Conservation (phyloP, 2,888 invertebrate genomes). For the Heteropelma amictum region DNA sequence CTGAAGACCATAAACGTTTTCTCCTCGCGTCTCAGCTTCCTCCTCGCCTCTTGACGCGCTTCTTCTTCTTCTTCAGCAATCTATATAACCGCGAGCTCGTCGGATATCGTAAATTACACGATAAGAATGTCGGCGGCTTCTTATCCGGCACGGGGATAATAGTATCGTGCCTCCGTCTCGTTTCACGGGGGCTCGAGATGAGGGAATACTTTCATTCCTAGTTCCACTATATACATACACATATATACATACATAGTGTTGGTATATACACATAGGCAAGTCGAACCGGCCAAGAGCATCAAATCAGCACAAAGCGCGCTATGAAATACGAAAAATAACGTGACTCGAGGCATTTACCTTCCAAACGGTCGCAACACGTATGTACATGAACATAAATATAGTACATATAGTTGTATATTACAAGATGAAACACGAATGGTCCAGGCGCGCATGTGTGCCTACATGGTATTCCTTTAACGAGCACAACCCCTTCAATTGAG, state of each 20-base stretch:
- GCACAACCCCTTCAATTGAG: constrained; percentile 41
- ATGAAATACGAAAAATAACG: too few relatives aligned
- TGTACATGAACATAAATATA: too few relatives aligned
- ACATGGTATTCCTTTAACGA: constrained; percentile 36
- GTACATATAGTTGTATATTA: background rate
- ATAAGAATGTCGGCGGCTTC: constrained; percentile 64
- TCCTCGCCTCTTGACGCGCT: background rate
- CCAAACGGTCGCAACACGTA: too few relatives aligned
- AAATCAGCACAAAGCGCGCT: background rate
- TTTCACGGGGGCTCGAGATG: constrained; percentile 41
- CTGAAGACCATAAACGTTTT: constrained; percentile 60
- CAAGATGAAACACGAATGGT: background rate
- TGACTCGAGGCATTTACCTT: too few relatives aligned
- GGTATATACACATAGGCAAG: background rate
- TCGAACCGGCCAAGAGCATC: background rate
- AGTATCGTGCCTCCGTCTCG: constrained; percentile 36
- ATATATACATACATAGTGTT: background rate
- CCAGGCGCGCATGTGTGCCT: background rate
- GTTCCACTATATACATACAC: constrained; percentile 24
- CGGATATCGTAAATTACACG: constrained; percentile 66
- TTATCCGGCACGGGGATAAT: constrained; percentile 51
- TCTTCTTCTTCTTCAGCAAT: background rate
- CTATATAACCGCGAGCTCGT: constrained; percentile 25
- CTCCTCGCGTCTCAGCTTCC: constrained; percentile 28
- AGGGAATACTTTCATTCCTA: constrained; percentile 41